These are phyloP conservation scores for Rhinogobio ventralis DNA, from an alignment of 2,797 vertebrate genomes.

Conservation along the genomic window DNA sequence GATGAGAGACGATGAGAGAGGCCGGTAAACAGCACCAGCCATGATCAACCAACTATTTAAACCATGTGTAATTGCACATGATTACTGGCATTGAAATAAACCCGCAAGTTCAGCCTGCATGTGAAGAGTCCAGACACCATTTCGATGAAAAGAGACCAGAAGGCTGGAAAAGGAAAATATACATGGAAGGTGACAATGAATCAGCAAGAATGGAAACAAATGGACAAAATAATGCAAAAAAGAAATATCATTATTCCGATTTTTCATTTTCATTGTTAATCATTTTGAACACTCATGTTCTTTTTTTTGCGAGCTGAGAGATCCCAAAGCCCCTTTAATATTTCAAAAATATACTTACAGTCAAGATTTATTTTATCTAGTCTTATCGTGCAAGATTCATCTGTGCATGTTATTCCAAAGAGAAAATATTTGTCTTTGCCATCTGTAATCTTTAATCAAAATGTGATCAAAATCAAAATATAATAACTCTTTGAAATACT, in stretches of 20 bases:
- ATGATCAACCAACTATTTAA: conserved; percentile 26
- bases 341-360: not conserved
- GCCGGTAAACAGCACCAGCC: conserved; percentile 14
- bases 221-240: not conserved
- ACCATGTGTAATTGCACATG: conserved; percentile 10
- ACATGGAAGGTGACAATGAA: not conserved
- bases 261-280: too few relatives aligned
- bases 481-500: not conserved
- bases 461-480: not conserved
- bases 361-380: not conserved
- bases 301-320: not conserved
- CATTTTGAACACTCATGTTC: not conserved
- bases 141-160: not conserved
- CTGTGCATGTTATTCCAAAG: conserved; percentile 16
- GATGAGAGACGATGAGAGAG: conserved; percentile 9
- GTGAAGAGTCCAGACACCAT: not conserved
- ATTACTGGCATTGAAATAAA: conserved; percentile 17
- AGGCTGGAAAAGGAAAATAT: not conserved
- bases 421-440: not conserved
- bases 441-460: conserved; percentile 12
- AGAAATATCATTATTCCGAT: not conserved
- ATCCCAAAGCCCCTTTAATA: conserved; percentile 12
- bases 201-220: conserved; percentile 6
- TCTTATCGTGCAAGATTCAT: conserved; percentile 9
- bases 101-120: not conserved